Evolutionary conservation across 2,797 vertebrate genomes (phyloP), one percentile per base, ranked within the genome.

Genomic region (Vultur gryphus): DNA sequence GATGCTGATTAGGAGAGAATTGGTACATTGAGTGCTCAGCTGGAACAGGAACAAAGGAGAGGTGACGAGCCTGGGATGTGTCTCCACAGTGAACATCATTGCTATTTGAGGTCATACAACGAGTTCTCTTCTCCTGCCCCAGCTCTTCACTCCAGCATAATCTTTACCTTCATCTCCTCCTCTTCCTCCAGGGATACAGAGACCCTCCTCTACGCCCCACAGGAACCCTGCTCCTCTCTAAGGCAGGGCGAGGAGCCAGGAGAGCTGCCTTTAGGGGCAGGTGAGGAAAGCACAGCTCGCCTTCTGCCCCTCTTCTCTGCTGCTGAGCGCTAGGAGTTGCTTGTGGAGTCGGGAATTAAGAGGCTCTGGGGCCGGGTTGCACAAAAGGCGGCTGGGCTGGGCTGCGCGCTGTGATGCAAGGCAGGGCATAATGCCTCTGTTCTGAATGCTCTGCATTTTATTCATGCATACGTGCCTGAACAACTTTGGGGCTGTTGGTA

Each of bases 21-120:
- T 89, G 90, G 95, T 89, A 94, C 95, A 93, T 28, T 72, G 71
- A 95, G 81, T 95, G 87, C 89, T 93, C n/a, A 21, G 73, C 89
- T 95, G 84, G 81, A 95, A 67, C 20, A 64, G 57, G 59, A 92
- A 71, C 78, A 94, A 91, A 95, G 64, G 48, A 83, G 52, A 91
- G 93, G 82, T 89, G 90, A 66, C 0, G 1, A 87, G 90, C 31
- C 90, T 87, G 39, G 77, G 55, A 70, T 84, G 24, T 49, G 51
- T 73, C 64, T 87, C 78, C 84, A 43, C 84, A 64, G 55, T 5
- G 23, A 93, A 43, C 43, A 28, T 5, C 43, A 28, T 5, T 59
- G 58, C 46, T 66, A 19, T 37, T 87, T 35, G 44, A 52, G 77
- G 80, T 81, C 62, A 65, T 48, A 65, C 44, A 37, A 4, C 4